Evolutionary conservation across 1,140 invertebrate genomes (phyloP).

Genomic region (Drosophila fuyamai): DNA sequence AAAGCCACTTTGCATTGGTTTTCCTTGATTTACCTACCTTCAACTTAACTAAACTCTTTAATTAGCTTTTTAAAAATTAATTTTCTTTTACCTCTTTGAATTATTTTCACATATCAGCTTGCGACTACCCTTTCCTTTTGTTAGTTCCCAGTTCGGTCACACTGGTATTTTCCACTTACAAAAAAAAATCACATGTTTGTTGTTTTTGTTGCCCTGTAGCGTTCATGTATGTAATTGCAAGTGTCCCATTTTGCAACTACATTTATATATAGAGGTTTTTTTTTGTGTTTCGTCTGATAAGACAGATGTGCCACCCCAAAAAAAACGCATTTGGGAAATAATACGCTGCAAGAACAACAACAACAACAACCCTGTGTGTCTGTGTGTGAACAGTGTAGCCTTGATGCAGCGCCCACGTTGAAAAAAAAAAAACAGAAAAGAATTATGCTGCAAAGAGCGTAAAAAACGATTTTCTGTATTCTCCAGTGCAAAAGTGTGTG

Average conservation of each 20-base stretch:
- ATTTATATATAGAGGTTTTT: conserved; percentile 1
- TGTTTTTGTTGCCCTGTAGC: conserved; percentile 36
- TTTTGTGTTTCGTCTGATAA: conserved; percentile 25
- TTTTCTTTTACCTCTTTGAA: neutral
- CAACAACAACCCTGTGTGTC: conserved; percentile 21
- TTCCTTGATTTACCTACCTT: conserved; percentile 3
- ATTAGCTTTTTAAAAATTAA: neutral
- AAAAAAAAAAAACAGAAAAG: conserved; percentile 23
- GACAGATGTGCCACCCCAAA: conserved; percentile 11
- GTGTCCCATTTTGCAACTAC: conserved; percentile 33
- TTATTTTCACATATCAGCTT: neutral
- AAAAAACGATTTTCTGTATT: conserved; percentile 39
- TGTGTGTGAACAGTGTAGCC: conserved; percentile 31
- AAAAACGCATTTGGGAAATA: neutral
- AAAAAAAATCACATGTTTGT: conserved; percentile 69
- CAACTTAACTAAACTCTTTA: neutral
- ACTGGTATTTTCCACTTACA: conserved; percentile 33
- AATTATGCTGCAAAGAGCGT: conserved; percentile 39
- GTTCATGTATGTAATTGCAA: conserved; percentile 41
- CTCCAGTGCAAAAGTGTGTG: conserved; percentile 12
- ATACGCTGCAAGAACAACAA: conserved; percentile 1
- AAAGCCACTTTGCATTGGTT: neutral
- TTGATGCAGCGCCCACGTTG: conserved; percentile 45
- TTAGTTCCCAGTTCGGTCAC: conserved; percentile 40
- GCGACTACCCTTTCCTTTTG: conserved; percentile 1